Conservation (phyloP, 2,113 vertebrate genomes). For the Charina bottae region DNA sequence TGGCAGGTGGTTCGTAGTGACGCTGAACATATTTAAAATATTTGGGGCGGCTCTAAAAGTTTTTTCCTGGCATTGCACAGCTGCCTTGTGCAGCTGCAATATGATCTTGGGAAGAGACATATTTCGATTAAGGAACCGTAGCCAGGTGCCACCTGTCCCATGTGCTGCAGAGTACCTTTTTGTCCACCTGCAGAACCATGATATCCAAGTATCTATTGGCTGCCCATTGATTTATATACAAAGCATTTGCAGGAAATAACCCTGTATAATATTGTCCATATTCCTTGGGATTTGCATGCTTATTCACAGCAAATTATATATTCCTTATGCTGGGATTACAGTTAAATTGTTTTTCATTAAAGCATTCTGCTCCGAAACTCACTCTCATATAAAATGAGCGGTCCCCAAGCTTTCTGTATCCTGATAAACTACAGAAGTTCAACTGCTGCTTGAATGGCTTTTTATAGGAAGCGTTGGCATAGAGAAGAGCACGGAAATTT, state of each 20-base stretch:
- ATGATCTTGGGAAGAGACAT: not conserved
- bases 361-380: not conserved
- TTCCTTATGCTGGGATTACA: not conserved
- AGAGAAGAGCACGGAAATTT: constrained; percentile 7
- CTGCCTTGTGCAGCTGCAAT: too few relatives aligned
- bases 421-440: not conserved
- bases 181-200: not conserved
- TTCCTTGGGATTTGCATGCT: not conserved
- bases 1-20: too few relatives aligned
- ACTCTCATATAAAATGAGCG: not conserved
- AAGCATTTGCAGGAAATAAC: not conserved
- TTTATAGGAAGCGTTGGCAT: not conserved
- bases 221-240: not conserved
- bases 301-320: not conserved
- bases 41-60: too few relatives aligned
- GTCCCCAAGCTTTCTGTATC: not conserved
- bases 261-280: too few relatives aligned
- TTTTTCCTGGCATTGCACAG: not conserved
- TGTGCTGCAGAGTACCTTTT: not conserved
- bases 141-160: not conserved
- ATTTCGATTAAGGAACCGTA: not conserved
- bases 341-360: not conserved
- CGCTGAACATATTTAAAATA: too few relatives aligned
- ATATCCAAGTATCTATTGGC: not conserved
- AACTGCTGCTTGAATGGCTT: not conserved